Evolutionary conservation across 2,888 invertebrate genomes (phyloP).

Genomic region (Himalopsyche japonica): DNA sequence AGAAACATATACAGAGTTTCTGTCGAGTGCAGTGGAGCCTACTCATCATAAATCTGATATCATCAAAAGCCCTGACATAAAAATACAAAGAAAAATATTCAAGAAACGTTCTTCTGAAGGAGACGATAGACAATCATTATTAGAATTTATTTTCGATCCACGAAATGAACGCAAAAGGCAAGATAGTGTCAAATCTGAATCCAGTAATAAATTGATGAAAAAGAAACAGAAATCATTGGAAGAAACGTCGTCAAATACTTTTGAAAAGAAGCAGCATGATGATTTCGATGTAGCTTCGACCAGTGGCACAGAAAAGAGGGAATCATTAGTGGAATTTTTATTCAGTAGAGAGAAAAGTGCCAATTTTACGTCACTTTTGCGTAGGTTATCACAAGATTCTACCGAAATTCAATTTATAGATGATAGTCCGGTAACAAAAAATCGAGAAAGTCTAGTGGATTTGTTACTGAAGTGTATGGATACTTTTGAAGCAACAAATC

Average conservation of each 20-base stretch:
- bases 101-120: constrained; percentile 42
- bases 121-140: constrained; percentile 56
- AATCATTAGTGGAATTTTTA: constrained; percentile 43
- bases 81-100: constrained; percentile 35
- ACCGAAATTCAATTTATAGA: constrained; percentile 54
- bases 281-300: constrained; percentile 36
- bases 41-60: background rate
- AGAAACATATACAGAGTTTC: constrained; percentile 57
- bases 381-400: constrained; percentile 45
- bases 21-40: constrained; percentile 38
- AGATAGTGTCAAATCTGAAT: constrained; percentile 9
- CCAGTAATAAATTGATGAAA: constrained; percentile 13
- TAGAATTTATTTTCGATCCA: constrained; percentile 57
- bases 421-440: constrained; percentile 53
- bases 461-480: constrained; percentile 58
- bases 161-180: constrained; percentile 42
- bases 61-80: constrained; percentile 21
- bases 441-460: constrained; percentile 53
- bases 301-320: constrained; percentile 14
- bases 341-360: constrained; percentile 46
- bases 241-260: constrained; percentile 17
- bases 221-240: constrained; percentile 34
- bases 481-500: constrained; percentile 44
- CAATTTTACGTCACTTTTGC: constrained; percentile 51
- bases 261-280: constrained; percentile 46